phyloP scores from a whole-genome alignment of 2,113 vertebrate species.

The Fregata magnificens region DNA sequence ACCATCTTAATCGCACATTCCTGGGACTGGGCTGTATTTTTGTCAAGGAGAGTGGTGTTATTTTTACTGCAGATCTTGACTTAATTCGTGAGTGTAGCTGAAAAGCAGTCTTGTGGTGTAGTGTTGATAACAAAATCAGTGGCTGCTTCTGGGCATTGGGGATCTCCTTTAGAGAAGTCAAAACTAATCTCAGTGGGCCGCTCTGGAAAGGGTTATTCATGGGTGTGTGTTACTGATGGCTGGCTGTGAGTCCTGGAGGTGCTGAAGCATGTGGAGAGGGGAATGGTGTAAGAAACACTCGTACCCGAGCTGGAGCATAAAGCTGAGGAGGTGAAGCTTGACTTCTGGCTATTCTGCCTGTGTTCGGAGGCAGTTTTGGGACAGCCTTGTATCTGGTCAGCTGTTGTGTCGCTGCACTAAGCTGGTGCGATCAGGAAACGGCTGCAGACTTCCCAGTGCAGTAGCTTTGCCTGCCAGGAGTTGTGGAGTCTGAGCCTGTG shows the following conservation, averaged over 20 bases:
- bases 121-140: background rate
- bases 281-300: background rate
- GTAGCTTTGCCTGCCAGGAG: background rate
- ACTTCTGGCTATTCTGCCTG: background rate
- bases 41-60: background rate
- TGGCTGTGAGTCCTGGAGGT: background rate
- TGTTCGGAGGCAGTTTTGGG: background rate
- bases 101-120: background rate
- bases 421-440: background rate
- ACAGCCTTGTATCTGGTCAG: background rate
- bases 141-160: background rate
- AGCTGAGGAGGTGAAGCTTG: background rate
- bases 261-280: background rate
- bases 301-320: fast-evolving
- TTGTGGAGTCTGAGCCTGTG: background rate
- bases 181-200: background rate
- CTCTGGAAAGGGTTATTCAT: background rate
- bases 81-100: background rate
- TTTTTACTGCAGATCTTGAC: background rate
- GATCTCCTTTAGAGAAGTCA: background rate
- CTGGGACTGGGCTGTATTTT: background rate
- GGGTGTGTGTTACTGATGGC: fast-evolving
- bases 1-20: background rate
- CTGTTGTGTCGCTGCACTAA: background rate
- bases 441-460: fast-evolving